Conservation (phyloP, 2,113 vertebrate genomes). For the Galbula dea region DNA sequence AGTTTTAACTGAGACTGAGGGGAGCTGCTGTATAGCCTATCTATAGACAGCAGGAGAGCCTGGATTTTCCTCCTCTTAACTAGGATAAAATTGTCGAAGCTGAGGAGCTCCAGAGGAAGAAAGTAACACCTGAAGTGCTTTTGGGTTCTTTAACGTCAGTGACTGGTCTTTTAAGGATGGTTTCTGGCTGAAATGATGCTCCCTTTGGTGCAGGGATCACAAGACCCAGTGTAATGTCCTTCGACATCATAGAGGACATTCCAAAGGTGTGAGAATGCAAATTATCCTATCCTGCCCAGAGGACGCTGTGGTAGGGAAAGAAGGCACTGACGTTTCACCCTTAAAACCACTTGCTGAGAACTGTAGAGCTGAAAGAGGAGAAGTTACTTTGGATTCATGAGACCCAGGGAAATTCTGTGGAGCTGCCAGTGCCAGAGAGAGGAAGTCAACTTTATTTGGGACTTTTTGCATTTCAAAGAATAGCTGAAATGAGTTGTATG, state of each 20-base stretch:
- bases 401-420: conserved; percentile 7
- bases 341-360: background rate
- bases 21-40: background rate
- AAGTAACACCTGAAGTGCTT: background rate
- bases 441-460: conserved; percentile 3
- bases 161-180: background rate
- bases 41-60: background rate
- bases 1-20: background rate
- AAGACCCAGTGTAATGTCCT: too few relatives aligned
- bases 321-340: background rate
- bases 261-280: background rate
- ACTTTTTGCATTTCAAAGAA: conserved; percentile 3
- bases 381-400: background rate
- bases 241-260: background rate
- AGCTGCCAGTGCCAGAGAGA: background rate
- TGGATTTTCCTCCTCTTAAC: background rate
- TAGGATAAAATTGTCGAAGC: background rate
- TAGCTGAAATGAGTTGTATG: background rate
- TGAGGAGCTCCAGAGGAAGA: background rate
- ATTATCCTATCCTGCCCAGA: background rate
- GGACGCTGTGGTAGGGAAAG: background rate
- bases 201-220: background rate
- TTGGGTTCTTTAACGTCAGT: background rate
- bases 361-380: background rate
- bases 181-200: background rate